Evolutionary conservation across 92 coral and sea anemone species (phyloP), one percentile per base, ranked within the genome.

Genomic region (Siderastrea radians): DNA sequence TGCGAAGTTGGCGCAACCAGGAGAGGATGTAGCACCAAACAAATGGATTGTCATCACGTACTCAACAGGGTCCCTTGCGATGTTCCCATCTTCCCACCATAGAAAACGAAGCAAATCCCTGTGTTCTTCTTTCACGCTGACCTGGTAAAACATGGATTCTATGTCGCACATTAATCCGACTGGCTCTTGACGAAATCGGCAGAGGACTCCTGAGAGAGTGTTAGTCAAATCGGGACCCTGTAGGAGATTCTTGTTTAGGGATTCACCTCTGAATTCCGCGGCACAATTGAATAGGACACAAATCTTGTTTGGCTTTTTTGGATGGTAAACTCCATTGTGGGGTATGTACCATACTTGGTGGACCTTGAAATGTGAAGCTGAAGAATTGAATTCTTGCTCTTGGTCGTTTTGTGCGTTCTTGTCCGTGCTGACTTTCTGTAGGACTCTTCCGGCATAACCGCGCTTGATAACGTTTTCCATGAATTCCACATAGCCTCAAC

Each of bases 151-250:
- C 91, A 80, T 90, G n/a, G 87, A 85, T 76, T 14, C 88, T 14
- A 89, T 74, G 77, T 73, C 89, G 45, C 92, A 74, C 57, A 83
- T 82, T 14, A 89, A 53, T 2, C 76, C 95, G 0, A 88, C 83
- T 2, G 81, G 84, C 48, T 92, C 90, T 38, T 86, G 19, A 50
- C 93, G 84, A 7, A 87, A 88, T 48, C 90, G 73, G 74, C 70
- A 66, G 2, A 92, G 80, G 3, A 92, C 90, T 3, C 95, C 90
- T 0, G 78, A 19, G 46, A 92, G 77, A 65, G 58, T 88, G 84
- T 92, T 88, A 12, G 90, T 92, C 79, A 89, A 82, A 86, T 87
- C 86, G 3, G 92, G 95, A 8, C 95, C 90, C 74, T 88, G 90
- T 62, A 92, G 81, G 75, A 92, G 89, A 5, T 92, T 72, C 3